Conservation (phyloP, 1,140 invertebrate species). For the Cheumatopsyche charites region DNA sequence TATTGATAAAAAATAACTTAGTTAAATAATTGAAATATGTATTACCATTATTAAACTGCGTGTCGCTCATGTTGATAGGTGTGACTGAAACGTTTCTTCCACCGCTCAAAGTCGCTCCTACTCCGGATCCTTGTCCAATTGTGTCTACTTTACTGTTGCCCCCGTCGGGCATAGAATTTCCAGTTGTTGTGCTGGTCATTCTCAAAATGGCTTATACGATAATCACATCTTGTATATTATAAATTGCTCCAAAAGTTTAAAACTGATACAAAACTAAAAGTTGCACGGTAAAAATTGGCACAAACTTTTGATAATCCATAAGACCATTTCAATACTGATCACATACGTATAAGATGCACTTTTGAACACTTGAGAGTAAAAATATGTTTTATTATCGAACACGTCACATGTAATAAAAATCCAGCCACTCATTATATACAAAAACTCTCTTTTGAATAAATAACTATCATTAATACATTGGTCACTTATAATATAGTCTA, state of each 20-base stretch:
- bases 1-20: neutral
- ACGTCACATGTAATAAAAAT: neutral
- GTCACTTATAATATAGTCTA: constrained; percentile 5
- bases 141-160: constrained; percentile 45
- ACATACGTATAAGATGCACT: constrained; percentile 33
- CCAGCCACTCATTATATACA: constrained; percentile 3
- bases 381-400: neutral
- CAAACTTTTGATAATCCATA: constrained; percentile 13
- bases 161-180: constrained; percentile 50
- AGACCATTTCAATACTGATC: constrained; percentile 27
- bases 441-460: constrained; percentile 11
- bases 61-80: constrained; percentile 60
- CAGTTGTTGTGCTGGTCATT: constrained; percentile 30
- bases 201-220: constrained; percentile 9
- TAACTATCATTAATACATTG: constrained; percentile 3
- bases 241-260: neutral
- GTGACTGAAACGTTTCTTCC: constrained; percentile 57
- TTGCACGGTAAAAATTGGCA: constrained; percentile 26
- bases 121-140: constrained; percentile 5
- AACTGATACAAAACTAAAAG: neutral
- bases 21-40: neutral
- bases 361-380: constrained; percentile 31
- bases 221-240: constrained; percentile 8
- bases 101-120: constrained; percentile 18
- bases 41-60: constrained; percentile 57